Evolutionary conservation across 2,888 invertebrate species (phyloP), one percentile per base, ranked within the genome.

Genomic region (Blastobasis lacticolella): DNA sequence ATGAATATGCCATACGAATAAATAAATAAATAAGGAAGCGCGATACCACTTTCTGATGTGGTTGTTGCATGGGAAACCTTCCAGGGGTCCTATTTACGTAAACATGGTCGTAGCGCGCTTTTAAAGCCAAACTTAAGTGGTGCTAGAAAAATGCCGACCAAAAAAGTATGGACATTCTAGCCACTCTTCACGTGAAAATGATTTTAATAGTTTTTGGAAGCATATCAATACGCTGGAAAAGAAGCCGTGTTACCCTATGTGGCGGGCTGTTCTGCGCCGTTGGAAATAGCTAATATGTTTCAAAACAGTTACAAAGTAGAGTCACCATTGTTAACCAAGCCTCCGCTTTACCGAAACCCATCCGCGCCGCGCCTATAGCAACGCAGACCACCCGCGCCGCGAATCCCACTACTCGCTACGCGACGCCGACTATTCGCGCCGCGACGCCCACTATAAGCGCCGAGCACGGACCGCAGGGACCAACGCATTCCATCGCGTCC

Each of bases 71-170:
- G n/a, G n/a, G n/a, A n/a, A n/a, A n/a, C n/a, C n/a, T n/a, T n/a
- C n/a, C 8, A 42, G 7, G 8, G 42, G 42, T 5, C 42, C 42
- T 6, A 42, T 42, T 4, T 42, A 42, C n/a, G 42, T n/a, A 7
- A 7, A 42, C 4, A 42, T 42, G 42, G 54, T 7, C 57, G 56
- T 49, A 50, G 58, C 59, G 42, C 46, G 57, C 54, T 8, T 60
- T 58, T 51, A 58, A 58, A 52, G 9, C 46, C 4, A 56, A 57
- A 47, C 37, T 60, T 8, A 57, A 53, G 40, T 57, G 48, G 47
- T 59, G 59, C 45, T 56, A 54, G 42, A 51, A 47, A 42, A 42
- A 42, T 42, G 4, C 42, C 4, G 8, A 5, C 4, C 42, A 42
- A 42, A 49, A 52, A 5, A 52, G 45, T 46, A 7, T 56, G 10